phyloP scores from a whole-genome alignment of 2,797 vertebrate genomes.

The Dermochelys coriacea region DNA sequence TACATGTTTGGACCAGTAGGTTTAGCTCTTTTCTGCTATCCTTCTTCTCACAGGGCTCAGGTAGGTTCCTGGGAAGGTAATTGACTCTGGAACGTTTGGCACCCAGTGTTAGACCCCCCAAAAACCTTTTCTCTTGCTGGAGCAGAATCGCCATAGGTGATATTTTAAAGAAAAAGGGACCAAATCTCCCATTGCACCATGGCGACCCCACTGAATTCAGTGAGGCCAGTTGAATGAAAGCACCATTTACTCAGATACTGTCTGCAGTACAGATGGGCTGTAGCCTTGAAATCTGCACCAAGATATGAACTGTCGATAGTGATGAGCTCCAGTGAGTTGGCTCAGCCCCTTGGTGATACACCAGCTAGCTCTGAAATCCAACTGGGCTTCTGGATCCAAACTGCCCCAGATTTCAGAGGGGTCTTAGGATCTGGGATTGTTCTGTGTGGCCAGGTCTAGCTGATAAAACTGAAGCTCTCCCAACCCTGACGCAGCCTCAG shows the following conservation, averaged over 20 bases:
- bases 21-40: background rate
- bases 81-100: background rate
- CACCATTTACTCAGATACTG: background rate
- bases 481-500: background rate
- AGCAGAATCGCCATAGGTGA: background rate
- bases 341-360: background rate
- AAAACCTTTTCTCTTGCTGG: background rate
- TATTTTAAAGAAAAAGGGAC: background rate
- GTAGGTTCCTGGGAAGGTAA: background rate
- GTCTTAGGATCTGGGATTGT: background rate
- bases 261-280: background rate
- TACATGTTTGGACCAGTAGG: rapidly evolving
- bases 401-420: background rate
- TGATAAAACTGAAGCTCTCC: background rate
- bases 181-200: background rate
- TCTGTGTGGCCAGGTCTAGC: background rate
- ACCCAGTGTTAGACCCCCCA: background rate
- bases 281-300: background rate
- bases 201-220: background rate
- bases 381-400: background rate
- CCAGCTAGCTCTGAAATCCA: background rate
- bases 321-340: background rate
- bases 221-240: background rate
- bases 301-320: background rate
- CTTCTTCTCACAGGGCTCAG: background rate